Evolutionary conservation across 1,140 invertebrate genomes (phyloP).

Genomic region (Helicoverpa armigera): DNA sequence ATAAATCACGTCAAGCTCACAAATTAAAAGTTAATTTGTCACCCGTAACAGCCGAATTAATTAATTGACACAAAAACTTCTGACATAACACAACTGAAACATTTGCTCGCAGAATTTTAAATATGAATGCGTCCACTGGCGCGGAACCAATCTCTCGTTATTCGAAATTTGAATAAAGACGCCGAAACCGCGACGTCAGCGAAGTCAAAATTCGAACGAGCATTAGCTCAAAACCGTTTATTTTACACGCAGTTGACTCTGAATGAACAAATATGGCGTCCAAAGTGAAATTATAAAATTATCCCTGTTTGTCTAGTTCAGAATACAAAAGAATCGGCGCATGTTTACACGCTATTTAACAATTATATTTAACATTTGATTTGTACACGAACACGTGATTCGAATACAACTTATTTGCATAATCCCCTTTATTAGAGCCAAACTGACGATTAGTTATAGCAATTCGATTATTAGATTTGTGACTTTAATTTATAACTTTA

Average conservation of each 20-base stretch:
- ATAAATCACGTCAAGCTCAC: slow-evolving; percentile 34
- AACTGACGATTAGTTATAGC: slow-evolving; percentile 30
- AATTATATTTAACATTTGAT: slow-evolving; percentile 70
- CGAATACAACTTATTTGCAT: slow-evolving; percentile 73
- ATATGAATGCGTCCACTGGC: slow-evolving; percentile 72
- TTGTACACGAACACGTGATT: slow-evolving; percentile 75
- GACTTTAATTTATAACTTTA: slow-evolving; percentile 34
- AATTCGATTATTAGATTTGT: slow-evolving; percentile 11
- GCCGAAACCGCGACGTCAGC: slow-evolving; percentile 77
- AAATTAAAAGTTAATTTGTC: slow-evolving; percentile 57
- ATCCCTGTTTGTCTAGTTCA: slow-evolving; percentile 66
- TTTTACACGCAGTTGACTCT: slow-evolving; percentile 83
- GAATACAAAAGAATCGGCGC: slow-evolving; percentile 66
- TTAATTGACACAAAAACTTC: slow-evolving; percentile 64
- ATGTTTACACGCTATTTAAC: slow-evolving; percentile 83
- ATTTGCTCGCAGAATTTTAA: slow-evolving; percentile 60
- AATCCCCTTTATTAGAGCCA: slow-evolving; percentile 60
- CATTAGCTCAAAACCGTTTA: slow-evolving; percentile 77
- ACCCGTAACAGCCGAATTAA: slow-evolving; percentile 60
- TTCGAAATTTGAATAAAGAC: slow-evolving; percentile 81
- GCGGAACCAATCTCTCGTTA: slow-evolving; percentile 75
- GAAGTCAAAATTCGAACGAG: slow-evolving; percentile 67
- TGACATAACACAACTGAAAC: slow-evolving; percentile 44
- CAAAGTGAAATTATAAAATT: slow-evolving; percentile 73
- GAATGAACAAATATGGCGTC: slow-evolving; percentile 67